Base-by-base conservation (phyloP, 2,888 invertebrate genomes). In the Limenitis arthemis region DNA sequence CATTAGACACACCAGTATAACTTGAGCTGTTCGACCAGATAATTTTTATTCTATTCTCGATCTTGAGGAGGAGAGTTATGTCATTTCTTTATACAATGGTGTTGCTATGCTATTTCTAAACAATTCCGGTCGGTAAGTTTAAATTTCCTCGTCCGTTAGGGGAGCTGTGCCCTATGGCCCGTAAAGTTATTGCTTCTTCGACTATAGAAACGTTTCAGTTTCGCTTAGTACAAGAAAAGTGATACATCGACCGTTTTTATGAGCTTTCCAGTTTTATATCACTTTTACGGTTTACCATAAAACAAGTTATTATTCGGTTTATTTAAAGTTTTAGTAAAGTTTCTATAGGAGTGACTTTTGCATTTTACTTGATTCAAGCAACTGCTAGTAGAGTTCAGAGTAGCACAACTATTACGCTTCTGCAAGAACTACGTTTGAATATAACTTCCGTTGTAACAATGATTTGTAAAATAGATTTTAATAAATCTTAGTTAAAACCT, bases 151-250 rank as follows among this genome's bases (percentile, higher is more conserved):
- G 64, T 34, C 66, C 66, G 68, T 70, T 68, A 68, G 62, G 68
- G 63, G 66, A 64, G 63, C 63, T 61, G 65, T 60, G 70, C 67
- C 66, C 72, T 67, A 73, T 75, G 73, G 72, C 55, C 75, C 75
- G 73, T 76, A 72, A 73, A 72, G 71, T 67, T 74, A 77, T 74
- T 70, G 73, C 75, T 66, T 69, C 66, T 68, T 68, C 68, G 73
- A 73, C 69, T 75, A 68, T 66, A 67, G 70, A 65, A 61, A 58
- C 61, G 58, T 63, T 62, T 64, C 59, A 56, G 66, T 67, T 66
- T 63, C 61, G 61, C 63, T 61, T 59, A 65, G 68, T 60, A 68
- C 31, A 31, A 47, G 41, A 30, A 37, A 47, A 51, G 41, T 50
- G 50, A 50, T 34, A 50, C 44, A 44, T 44, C 29, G 40, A 44